Evolutionary conservation across 2,113 vertebrate genomes (phyloP).

Genomic region (Excalfactoria chinensis): DNA sequence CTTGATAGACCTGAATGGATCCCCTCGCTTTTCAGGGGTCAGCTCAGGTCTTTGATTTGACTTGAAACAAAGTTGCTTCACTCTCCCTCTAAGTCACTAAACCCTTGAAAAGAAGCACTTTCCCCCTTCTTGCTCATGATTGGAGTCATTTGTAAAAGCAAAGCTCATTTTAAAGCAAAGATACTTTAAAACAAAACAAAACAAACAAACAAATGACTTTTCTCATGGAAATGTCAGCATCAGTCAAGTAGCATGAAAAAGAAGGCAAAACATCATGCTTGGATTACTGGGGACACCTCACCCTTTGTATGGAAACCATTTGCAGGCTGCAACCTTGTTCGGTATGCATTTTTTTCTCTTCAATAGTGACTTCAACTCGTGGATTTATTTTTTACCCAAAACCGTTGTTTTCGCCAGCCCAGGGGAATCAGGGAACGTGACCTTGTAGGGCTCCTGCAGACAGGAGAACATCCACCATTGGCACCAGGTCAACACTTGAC

Average conservation of each 20-base stretch:
- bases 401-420: neutral
- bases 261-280: neutral
- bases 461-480: neutral
- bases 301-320: neutral
- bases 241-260: neutral
- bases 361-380: neutral
- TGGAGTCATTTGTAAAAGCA: neutral
- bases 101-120: neutral
- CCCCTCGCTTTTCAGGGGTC: accelerated
- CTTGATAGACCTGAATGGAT: neutral
- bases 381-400: neutral
- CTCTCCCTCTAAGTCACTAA: neutral
- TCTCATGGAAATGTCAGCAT: neutral
- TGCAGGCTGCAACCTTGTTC: neutral
- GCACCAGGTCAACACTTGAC: neutral
- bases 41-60: neutral
- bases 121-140: neutral
- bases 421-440: too few relatives aligned
- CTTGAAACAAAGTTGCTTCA: neutral
- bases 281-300: neutral
- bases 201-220: neutral
- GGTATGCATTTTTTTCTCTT: neutral
- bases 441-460: neutral
- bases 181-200: neutral
- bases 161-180: neutral